Base-by-base conservation (phyloP, 2,113 vertebrate genomes). In the Okapia johnstoni region DNA sequence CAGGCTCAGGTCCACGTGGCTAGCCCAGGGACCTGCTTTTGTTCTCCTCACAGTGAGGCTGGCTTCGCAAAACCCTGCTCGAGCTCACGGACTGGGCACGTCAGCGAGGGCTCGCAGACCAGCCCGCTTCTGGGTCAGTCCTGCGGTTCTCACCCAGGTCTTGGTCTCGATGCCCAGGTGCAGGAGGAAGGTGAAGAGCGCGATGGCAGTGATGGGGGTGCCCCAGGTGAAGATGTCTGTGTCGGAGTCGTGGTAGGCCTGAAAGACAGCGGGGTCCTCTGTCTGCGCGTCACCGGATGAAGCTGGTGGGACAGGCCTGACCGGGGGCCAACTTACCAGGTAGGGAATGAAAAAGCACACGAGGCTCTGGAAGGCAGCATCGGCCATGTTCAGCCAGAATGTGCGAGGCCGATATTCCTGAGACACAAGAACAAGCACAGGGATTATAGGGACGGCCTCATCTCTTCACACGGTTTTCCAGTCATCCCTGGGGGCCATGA, bases 321-420 rank as follows among this genome's bases (percentile, higher is more conserved):
- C 84, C 23, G 58, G 94, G 63, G 7, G 15, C 87, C 79, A 21
- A 99, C 99, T 99, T 98, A 99, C 99, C 90, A 99, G 99, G 98
- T 99, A 99, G 2, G 99, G 99, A 60, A 99, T 99, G 99, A 99
- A 99, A 98, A 99, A 99, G 98, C 99, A 99, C 97, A 99, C 95
- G 83, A 99, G 99, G 98, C 99, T 99, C 99, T 99, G 99, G 99
- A 99, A 99, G 98, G 99, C 98, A 25, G 99, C 99, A 94, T 99
- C 99, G 0, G 99, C 99, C 99, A 99, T 99, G 97, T 99, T 99
- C 98, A 99, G 99, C 99, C 99, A 99, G 99, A 99, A 99, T 98
- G 99, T 99, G 5, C 99, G 99, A 70, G 99, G 99, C 93, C 99
- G 99, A 92, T 99, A 99, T 97, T 99, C 99, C 99, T 99, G 98